Conservation (phyloP, 2,113 vertebrate species). For the Thunnus thynnus region DNA sequence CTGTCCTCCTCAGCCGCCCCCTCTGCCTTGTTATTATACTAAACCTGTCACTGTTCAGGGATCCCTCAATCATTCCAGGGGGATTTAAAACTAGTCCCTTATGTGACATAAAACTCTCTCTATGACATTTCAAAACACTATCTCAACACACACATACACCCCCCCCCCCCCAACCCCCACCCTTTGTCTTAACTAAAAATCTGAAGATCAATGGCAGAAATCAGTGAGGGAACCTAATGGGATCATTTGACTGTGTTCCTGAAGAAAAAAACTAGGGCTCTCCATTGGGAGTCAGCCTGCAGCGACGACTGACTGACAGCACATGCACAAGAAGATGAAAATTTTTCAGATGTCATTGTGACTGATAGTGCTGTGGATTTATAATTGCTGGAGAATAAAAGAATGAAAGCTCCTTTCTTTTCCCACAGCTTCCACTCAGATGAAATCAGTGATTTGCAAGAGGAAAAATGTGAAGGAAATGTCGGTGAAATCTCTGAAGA, state of each 20-base stretch:
- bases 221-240: constrained; percentile 48
- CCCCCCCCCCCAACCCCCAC: constrained; percentile 3
- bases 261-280: constrained; percentile 23
- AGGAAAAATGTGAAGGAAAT: neutral
- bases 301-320: constrained; percentile 50
- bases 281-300: constrained; percentile 50
- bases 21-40: constrained; percentile 65
- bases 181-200: constrained; percentile 27
- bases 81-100: constrained; percentile 49
- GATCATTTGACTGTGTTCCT: constrained; percentile 59
- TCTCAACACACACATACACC: neutral
- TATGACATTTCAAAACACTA: constrained; percentile 50
- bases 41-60: constrained; percentile 65
- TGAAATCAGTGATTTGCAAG: constrained; percentile 39
- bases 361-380: constrained; percentile 45
- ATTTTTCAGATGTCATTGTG: constrained; percentile 55
- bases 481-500: constrained; percentile 30
- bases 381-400: constrained; percentile 52
- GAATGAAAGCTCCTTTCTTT: constrained; percentile 31
- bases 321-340: constrained; percentile 37
- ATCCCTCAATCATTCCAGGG: constrained; percentile 64
- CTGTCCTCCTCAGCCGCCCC: constrained; percentile 40
- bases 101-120: constrained; percentile 49
- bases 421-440: constrained; percentile 56
- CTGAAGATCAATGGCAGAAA: constrained; percentile 44